A percentile compares a stretch with the other conserved stretches of the same genome.
phyloP scores from a whole-genome alignment of 2,797 vertebrate genomes.

The Protonibea diacanthus region DNA sequence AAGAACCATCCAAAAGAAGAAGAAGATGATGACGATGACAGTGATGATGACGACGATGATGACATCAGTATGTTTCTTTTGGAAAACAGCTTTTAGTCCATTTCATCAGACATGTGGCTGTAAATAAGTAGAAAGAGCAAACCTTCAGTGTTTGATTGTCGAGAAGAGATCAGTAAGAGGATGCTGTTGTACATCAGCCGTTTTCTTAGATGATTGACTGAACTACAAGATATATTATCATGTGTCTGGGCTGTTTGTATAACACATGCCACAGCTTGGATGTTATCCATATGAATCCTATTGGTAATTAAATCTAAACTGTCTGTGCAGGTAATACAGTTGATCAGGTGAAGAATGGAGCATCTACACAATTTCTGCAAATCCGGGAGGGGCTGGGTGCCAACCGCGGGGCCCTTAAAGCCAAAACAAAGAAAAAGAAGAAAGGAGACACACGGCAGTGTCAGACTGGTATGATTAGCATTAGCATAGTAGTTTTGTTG shows the following conservation, averaged over 20 bases:
- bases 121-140: not conserved
- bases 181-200: not conserved
- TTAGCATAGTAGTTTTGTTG: not conserved
- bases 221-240: not conserved
- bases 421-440: slow-evolving; percentile 95
- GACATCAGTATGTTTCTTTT: slow-evolving; percentile 90
- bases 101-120: slow-evolving; percentile 3
- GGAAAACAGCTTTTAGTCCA: not conserved
- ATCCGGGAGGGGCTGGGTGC: slow-evolving; percentile 93
- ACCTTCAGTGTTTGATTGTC: slow-evolving; percentile 4
- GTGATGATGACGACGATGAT: slow-evolving; percentile 73
- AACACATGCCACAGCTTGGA: not conserved
- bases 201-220: not conserved
- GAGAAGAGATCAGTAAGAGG: slow-evolving; percentile 1
- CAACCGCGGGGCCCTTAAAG: slow-evolving; percentile 91
- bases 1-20: slow-evolving; percentile 95
- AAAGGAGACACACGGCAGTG: slow-evolving; percentile 95
- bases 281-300: not conserved
- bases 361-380: slow-evolving; percentile 93
- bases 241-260: not conserved
- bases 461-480: slow-evolving; percentile 92
- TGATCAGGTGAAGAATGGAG: slow-evolving; percentile 93
- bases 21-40: slow-evolving; percentile 78
- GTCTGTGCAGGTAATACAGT: slow-evolving; percentile 91
- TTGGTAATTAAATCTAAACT: not conserved